phyloP scores from a whole-genome alignment of 2,113 vertebrate genomes.

The Larimichthys crocea region DNA sequence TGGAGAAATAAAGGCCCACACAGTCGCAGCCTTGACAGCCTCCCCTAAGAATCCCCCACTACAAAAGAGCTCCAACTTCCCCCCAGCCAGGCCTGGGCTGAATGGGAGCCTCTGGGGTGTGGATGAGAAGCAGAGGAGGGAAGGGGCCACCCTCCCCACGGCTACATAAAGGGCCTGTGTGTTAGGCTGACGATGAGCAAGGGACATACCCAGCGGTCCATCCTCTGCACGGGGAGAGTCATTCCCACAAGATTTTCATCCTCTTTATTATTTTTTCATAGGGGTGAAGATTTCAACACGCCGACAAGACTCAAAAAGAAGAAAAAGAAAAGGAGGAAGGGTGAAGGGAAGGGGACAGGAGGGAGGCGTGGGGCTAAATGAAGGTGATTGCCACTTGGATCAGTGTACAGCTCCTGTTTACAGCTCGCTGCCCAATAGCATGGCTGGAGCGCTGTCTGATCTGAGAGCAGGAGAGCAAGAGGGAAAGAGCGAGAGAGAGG shows the following conservation, averaged over 20 bases:
- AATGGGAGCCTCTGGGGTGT: constrained; percentile 83
- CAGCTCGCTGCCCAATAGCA: constrained; percentile 73
- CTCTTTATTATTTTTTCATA: not conserved
- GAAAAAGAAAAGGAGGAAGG: constrained; percentile 2
- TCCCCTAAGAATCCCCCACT: constrained; percentile 78
- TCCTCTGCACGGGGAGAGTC: constrained; percentile 54
- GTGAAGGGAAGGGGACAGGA: constrained; percentile 27
- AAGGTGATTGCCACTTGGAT: constrained; percentile 75
- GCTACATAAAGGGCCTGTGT: constrained; percentile 85
- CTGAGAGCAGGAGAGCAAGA: constrained; percentile 57
- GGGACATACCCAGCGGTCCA: constrained; percentile 63
- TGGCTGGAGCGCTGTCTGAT: constrained; percentile 59
- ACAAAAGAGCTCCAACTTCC: constrained; percentile 82
- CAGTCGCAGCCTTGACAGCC: constrained; percentile 86
- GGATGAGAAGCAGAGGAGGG: constrained; percentile 76
- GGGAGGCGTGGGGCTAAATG: constrained; percentile 57
- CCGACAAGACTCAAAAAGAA: constrained; percentile 15
- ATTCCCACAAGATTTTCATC: constrained; percentile 65
- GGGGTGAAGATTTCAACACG: constrained; percentile 37
- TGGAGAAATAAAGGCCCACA: constrained; percentile 82
- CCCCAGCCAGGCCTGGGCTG: constrained; percentile 75
- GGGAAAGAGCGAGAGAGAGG: constrained; percentile 25
- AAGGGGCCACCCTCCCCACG: constrained; percentile 77
- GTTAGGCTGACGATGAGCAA: constrained; percentile 68
- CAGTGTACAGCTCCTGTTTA: constrained; percentile 70